Conservation (phyloP, 2,888 invertebrate genomes). For the Notodonta dromedarius region DNA sequence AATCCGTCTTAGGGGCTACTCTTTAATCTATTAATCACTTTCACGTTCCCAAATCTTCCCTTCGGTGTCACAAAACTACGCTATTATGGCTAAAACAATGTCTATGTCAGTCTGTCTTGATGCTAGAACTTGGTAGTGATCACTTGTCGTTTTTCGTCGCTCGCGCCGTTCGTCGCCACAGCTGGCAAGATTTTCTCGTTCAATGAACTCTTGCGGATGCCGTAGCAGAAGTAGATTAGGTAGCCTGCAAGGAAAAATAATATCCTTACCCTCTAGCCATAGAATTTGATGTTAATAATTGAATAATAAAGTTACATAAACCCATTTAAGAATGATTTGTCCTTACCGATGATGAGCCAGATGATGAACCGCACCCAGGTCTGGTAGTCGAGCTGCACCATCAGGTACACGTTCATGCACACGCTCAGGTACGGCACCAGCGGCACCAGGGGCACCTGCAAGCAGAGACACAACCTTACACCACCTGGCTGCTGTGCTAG, state of each 20-base stretch:
- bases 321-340: background rate
- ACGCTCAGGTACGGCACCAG: conserved; percentile 93
- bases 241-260: conserved; percentile 84
- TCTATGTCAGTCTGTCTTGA: conserved; percentile 9
- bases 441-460: conserved; percentile 93
- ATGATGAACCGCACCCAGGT: conserved; percentile 95
- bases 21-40: no score
- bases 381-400: conserved; percentile 92
- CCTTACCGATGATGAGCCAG: conserved; percentile 92
- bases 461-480: no score
- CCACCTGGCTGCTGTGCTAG: no score
- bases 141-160: conserved; percentile 46
- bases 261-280: background rate
- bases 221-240: conserved; percentile 93
- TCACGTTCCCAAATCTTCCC: no score
- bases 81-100: conserved; percentile 27
- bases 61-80: conserved; percentile 12
- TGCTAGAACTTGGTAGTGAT: conserved; percentile 68
- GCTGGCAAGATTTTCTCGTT: conserved; percentile 48
- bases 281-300: background rate
- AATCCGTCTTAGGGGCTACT: no score
- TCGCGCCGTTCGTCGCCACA: conserved; percentile 36
- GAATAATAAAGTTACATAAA: no score
- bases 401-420: conserved; percentile 94
- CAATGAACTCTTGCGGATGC: conserved; percentile 90